A percentile compares a stretch with the other conserved stretches of the same genome.
phyloP scores from a whole-genome alignment of 2,888 invertebrate genomes.

The Xylota segnis region DNA sequence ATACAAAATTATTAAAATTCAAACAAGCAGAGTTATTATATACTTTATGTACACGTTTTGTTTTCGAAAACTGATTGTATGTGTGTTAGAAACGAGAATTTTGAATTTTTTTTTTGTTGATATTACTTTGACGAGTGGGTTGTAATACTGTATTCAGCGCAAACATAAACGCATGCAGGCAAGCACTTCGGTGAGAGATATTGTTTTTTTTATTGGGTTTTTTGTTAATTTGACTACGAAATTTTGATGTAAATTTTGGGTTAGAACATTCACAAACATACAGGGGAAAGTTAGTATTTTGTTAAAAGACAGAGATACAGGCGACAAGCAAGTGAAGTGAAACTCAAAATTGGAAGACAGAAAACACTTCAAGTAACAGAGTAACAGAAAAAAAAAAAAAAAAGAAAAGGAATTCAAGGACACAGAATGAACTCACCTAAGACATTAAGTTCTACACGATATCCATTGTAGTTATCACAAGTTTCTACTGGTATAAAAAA shows the following conservation, averaged over 20 bases:
- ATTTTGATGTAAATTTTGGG: constrained; percentile 20
- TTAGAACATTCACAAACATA: constrained; percentile 34
- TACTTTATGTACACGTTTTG: constrained; percentile 31
- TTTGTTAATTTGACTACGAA: constrained; percentile 30
- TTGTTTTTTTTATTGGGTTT: constrained; percentile 19
- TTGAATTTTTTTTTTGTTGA: constrained; percentile 33
- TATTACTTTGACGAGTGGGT: neutral
- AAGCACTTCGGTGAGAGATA: constrained; percentile 17
- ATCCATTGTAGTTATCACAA: constrained; percentile 89
- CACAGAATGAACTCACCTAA: constrained; percentile 87
- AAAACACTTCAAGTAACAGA: too few relatives aligned
- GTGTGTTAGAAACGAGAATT: constrained; percentile 8
- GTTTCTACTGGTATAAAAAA: constrained; percentile 90
- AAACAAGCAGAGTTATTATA: constrained; percentile 59
- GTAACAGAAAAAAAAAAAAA: constrained; percentile 1
- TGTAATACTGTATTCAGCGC: constrained; percentile 31
- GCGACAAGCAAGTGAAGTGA: constrained; percentile 50
- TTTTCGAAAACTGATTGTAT: constrained; percentile 28
- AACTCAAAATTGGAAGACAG: constrained; percentile 33
- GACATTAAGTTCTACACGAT: constrained; percentile 90
- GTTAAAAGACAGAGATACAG: constrained; percentile 38
- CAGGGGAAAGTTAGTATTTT: neutral
- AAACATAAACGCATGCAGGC: constrained; percentile 65
- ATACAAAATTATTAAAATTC: constrained; percentile 24
- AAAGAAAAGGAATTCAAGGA: neutral